Evolutionary conservation across 2,797 vertebrate species (phyloP), one percentile per base, ranked within the genome.

Genomic region (Rachycentron canadum): DNA sequence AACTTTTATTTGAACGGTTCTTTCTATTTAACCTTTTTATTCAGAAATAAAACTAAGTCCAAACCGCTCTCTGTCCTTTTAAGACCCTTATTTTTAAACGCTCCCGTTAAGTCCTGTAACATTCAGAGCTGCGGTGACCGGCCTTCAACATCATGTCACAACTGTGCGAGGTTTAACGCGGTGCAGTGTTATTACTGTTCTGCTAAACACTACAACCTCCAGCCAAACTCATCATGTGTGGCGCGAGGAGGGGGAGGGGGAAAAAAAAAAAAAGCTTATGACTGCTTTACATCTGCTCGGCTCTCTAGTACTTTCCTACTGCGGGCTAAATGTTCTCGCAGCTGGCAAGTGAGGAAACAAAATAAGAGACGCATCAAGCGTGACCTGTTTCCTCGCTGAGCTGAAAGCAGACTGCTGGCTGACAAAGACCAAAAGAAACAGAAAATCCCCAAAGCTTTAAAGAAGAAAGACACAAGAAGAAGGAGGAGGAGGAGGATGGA

Each of bases 321-420:
- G 68, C 17, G 0, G 77, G 71, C 79, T 65, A 69, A 71, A 83
- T 74, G 82, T 82, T 73, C 73, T 56, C 73, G 66, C 69, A 79
- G 75, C 73, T 56, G 59, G 59, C 40, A 26, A 62, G 52, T 16
- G 36, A 63, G 28, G 72, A 78, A 74, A 85, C 56, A 65, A 67
- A 81, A 83, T 10, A 41, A 71, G 45, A 74, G 74, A 21, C 6
- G 1, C 23, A 21, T 69, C 43, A 26, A 83, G 58, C 43, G 32
- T 71, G 78, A 85, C 64, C 70, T 0, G 71, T 55, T 82, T 69
- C 74, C 68, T 75, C 36, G 17, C 60, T 0, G 50, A 76, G 75
- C 68, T 55, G 47, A 64, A 25, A 30, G 34, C 60, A 9, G 5
- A 11, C 59, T 2, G 47, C 67, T 41, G 71, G 74, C 71, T 69